Percentiles rank a stretch among this genome's conserved stretches.
phyloP scores from a whole-genome alignment of 1,140 invertebrate species.

The Heliconius eleuchia region DNA sequence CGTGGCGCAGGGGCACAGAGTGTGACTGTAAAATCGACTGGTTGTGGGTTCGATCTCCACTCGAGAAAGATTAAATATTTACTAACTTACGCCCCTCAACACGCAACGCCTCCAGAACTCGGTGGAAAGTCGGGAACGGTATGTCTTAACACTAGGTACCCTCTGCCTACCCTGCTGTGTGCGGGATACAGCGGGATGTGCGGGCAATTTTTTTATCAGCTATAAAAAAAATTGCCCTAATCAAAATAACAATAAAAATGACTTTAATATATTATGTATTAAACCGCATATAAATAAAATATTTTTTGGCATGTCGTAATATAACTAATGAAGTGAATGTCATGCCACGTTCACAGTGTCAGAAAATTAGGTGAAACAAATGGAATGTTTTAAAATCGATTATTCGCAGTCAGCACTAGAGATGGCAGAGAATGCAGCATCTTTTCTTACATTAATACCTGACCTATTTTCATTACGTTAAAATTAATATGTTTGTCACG shows the following conservation, averaged over 20 bases:
- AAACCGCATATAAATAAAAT: neutral
- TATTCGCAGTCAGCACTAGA: neutral
- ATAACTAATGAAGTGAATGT: constrained; percentile 49
- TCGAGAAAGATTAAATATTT: too few species aligned
- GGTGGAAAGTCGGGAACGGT: too few species aligned
- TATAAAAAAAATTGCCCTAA: too few species aligned
- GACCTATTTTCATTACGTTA: constrained; percentile 3
- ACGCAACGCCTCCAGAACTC: too few species aligned
- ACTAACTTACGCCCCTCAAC: too few species aligned
- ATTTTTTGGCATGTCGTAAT: constrained; percentile 55
- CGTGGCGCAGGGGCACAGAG: too few species aligned
- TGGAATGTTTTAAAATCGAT: constrained; percentile 2
- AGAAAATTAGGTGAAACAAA: neutral
- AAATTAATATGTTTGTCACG: constrained; percentile 3
- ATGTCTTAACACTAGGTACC: too few species aligned
- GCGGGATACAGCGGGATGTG: too few species aligned
- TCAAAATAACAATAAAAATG: neutral
- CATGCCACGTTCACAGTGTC: neutral
- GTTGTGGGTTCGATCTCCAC: too few species aligned
- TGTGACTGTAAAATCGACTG: too few species aligned
- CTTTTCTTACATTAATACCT: neutral
- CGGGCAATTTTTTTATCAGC: too few species aligned
- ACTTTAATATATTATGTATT: neutral
- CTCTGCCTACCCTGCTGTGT: too few species aligned
- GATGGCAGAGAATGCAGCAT: neutral